These are phyloP conservation scores for Cladopsammia gracilis DNA, from an alignment of 64 coral and sea anemone species.

Conservation along the genomic window DNA sequence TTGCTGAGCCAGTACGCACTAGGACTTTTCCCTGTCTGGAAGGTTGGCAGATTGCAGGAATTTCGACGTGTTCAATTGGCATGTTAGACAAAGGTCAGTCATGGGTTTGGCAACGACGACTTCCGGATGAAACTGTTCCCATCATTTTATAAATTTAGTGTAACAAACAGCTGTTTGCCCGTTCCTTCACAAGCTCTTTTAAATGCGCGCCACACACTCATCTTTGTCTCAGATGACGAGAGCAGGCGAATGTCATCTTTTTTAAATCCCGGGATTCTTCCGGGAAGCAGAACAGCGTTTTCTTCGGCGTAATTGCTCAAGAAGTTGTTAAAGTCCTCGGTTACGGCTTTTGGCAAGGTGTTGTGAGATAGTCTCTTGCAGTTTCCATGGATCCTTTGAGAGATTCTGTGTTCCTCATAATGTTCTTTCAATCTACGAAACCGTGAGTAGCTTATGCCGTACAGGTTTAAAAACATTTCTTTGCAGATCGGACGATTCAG, in stretches of 20 bases:
- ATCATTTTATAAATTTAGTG: constrained; percentile 51
- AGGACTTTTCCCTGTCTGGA: constrained; percentile 9
- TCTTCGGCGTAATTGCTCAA: constrained; percentile 59
- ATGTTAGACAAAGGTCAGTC: constrained; percentile 31
- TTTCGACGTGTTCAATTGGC: background rate
- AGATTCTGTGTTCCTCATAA: constrained; percentile 49
- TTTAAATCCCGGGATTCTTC: constrained; percentile 66
- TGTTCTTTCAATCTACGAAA: constrained; percentile 47
- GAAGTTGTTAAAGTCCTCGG: constrained; percentile 53
- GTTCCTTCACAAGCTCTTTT: constrained; percentile 20
- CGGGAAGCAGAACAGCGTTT: constrained; percentile 57
- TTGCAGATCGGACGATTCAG: constrained; percentile 45
- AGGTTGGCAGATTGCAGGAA: constrained; percentile 8
- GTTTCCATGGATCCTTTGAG: constrained; percentile 49
- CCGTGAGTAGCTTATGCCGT: constrained; percentile 18
- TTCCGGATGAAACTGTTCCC: background rate
- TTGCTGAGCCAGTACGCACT: background rate
- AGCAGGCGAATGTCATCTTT: constrained; percentile 58
- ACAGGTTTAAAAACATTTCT: constrained; percentile 42
- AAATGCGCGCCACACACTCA: constrained; percentile 27
- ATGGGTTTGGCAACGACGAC: constrained; percentile 35
- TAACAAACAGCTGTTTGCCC: constrained; percentile 18
- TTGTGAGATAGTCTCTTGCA: constrained; percentile 37
- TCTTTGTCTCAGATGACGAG: constrained; percentile 35
- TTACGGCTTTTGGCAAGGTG: background rate